phyloP scores from a whole-genome alignment of 1,140 invertebrate species.

The Danaus melanippus region DNA sequence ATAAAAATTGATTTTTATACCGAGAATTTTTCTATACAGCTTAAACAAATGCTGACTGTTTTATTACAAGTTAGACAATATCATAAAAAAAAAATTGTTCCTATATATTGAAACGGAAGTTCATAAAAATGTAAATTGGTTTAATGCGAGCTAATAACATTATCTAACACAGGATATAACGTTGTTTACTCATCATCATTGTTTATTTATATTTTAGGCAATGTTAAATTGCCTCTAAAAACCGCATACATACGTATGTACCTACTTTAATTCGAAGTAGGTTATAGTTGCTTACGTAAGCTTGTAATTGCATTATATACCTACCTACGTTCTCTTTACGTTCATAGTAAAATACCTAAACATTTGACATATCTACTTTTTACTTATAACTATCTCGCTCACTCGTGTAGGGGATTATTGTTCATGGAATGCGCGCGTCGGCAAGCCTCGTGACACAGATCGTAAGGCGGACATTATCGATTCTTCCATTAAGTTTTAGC shows the following conservation, averaged over 20 bases:
- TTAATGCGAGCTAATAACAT: no score
- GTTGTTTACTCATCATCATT: not conserved
- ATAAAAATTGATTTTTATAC: no score
- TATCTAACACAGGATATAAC: no score
- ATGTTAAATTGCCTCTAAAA: constrained; percentile 20
- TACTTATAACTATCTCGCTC: constrained; percentile 57
- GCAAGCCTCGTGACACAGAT: constrained; percentile 51
- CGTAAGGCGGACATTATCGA: constrained; percentile 37
- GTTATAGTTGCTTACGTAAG: constrained; percentile 66
- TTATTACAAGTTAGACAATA: no score
- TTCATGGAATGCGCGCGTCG: constrained; percentile 68
- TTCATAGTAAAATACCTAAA: constrained; percentile 71
- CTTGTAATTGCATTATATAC: constrained; percentile 67
- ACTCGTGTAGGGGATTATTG: constrained; percentile 59
- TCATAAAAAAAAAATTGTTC: no score
- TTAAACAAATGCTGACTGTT: no score
- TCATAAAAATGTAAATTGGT: no score
- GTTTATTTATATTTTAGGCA: constrained; percentile 8
- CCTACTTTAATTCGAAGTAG: constrained; percentile 52
- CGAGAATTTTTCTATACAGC: no score
- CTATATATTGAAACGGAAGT: no score
- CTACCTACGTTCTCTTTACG: constrained; percentile 66
- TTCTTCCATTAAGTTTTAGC: constrained; percentile 12
- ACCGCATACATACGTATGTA: constrained; percentile 34
- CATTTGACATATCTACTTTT: constrained; percentile 71